Base-by-base conservation (phyloP, 2,888 invertebrate species). In the Tiliacea aurago region DNA sequence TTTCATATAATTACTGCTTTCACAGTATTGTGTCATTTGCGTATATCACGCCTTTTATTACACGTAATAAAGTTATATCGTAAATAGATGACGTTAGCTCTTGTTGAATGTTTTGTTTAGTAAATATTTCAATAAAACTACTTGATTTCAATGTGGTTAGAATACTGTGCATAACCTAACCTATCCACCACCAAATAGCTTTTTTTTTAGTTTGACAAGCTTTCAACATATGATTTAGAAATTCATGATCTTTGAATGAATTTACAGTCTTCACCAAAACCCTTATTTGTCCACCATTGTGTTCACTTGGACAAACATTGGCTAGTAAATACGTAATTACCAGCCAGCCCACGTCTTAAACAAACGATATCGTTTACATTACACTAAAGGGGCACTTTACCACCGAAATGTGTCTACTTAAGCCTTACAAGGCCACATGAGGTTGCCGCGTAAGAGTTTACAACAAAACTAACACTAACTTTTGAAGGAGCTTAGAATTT, bases 401-500 rank as follows among this genome's bases (percentile, higher is more conserved):
- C 71, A 62, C 77, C 80, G 80, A 75, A 80, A 76, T 73, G 70
- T 78, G 61, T 75, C 62, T 79, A 73, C 73, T 81, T 77, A 77
- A 71, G 72, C 70, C 76, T 59, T 51, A 58, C 76, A 80, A 72
- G 77, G 74, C 76, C 80, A 70, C 78, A 69, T 72, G 69, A 83
- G 75, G 75, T 76, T 65, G 64, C 51, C 59, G 53, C 55, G 61
- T 47, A 70, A 79, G 59, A 81, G 70, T 84, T 79, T 67, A 72
- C 76, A 82, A 76, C 76, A 72, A 76, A 72, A 76, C 79, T 75
- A 76, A 73, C 73, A 65, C 56, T 43, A 76, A 80, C 61, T 78
- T 73, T 72, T 37, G 56, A 58, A 20, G 69, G 51, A 80, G 80
- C 83, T 84, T 81, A 73, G 84, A 85, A 87, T 87, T 87, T 86